Base-by-base conservation (phyloP, 2,797 vertebrate species). In the Megalops cyprinoides region DNA sequence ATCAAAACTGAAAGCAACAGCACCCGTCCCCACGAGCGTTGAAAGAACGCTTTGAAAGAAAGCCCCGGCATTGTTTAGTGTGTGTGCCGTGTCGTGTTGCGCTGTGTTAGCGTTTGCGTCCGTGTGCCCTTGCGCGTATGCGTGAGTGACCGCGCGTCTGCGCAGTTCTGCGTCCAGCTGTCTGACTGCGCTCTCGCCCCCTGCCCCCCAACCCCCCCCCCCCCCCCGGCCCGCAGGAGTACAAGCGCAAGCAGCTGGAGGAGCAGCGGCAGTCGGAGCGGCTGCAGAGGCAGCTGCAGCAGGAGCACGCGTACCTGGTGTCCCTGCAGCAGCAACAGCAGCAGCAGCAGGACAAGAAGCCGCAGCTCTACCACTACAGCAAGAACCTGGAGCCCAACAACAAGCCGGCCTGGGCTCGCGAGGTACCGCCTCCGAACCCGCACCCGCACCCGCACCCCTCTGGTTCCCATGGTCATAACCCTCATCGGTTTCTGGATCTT, bases 191-290 rank as follows among this genome's bases (percentile, higher is more conserved):
- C 12, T 15, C 8, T 58, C n/a, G n/a, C n/a, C n/a, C n/a, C n/a
- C n/a, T n/a, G n/a, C n/a, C n/a, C n/a, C n/a, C n/a, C n/a, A n/a
- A n/a, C n/a, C n/a, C n/a, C n/a, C n/a, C n/a, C n/a, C n/a, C n/a
- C n/a, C n/a, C n/a, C n/a, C 53, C 49, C 9, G 53, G 23, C 46
- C 53, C 77, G 85, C 86, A 98, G 97, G 97, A 97, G 86, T 97
- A 98, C 85, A 98, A 98, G 87, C 94, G 96, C 78, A 97, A 98
- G 87, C 97, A 98, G 94, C 91, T 97, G 81, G 97, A 98, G 91
- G 97, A 98, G 84, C 97, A 98, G 91, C 93, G 97, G 46, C 97
- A 97, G 94, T 97, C 97, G 0, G 97, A 98, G 89, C 92, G 96
- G 5, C 94, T 98, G 79, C 97, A 98, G 94, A 93, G 96, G 81